Conservation (phyloP, 2,888 invertebrate species). For the Yponomeuta plumbellus region DNA sequence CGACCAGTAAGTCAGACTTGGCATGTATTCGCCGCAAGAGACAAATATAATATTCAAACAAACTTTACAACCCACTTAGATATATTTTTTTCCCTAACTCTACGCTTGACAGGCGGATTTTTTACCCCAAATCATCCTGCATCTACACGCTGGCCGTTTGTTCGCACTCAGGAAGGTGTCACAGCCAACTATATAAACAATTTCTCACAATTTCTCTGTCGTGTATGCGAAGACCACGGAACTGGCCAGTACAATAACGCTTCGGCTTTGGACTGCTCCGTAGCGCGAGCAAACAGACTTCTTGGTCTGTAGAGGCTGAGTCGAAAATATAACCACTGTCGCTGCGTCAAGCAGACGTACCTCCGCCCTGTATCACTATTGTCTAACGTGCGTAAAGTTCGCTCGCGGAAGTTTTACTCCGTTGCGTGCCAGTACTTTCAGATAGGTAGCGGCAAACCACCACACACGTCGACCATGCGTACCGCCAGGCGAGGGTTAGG, state of each 20-base stretch:
- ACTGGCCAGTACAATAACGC: too few species aligned
- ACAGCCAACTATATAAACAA: too few species aligned
- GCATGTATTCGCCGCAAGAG: background rate
- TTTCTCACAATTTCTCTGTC: too few species aligned
- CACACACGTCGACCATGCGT: slow-evolving; percentile 36
- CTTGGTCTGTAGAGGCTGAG: background rate
- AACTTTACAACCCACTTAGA: too few species aligned
- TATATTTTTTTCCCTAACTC: too few species aligned
- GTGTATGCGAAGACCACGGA: too few species aligned
- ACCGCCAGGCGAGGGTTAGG: slow-evolving; percentile 56
- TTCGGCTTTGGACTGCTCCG: background rate
- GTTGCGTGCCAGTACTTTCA: slow-evolving; percentile 67
- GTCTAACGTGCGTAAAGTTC: slow-evolving; percentile 40
- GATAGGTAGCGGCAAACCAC: slow-evolving; percentile 53
- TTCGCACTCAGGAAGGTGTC: too few species aligned
- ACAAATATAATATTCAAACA: too few species aligned
- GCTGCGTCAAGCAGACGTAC: background rate
- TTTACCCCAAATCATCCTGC: too few species aligned
- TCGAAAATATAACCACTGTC: slow-evolving; percentile 10
- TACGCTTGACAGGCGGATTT: too few species aligned
- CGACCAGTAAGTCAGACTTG: background rate
- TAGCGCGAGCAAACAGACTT: background rate
- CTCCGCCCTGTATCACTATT: background rate
- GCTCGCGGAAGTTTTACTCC: slow-evolving; percentile 29
- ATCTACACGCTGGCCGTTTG: too few species aligned